Evolutionary conservation across 2,797 vertebrate species (phyloP).

Genomic region (Hybognathus amarus): DNA sequence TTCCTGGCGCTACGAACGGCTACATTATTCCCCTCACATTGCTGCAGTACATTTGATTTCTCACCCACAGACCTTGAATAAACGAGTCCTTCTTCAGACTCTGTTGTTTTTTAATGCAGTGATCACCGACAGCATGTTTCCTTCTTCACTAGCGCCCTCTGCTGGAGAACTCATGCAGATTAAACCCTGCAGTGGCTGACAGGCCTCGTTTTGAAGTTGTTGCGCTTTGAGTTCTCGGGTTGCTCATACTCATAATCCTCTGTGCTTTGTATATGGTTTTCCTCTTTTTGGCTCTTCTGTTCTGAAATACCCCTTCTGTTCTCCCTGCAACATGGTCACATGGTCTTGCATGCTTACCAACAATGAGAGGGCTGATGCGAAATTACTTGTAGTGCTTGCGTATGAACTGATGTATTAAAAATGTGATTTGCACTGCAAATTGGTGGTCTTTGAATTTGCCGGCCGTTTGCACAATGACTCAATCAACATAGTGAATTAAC

Average conservation of each 20-base stretch:
- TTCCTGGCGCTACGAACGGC: not conserved
- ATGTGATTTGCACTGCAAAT: conserved; percentile 46
- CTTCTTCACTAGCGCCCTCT: conserved; percentile 41
- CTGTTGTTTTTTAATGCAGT: not conserved
- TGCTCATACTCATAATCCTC: conserved; percentile 10
- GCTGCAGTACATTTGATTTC: conserved; percentile 21
- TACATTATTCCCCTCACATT: conserved; percentile 3
- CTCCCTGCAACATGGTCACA: conserved; percentile 5
- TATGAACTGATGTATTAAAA: conserved; percentile 46
- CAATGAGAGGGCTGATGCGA: not conserved
- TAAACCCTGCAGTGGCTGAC: not conserved
- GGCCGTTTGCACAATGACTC: conserved; percentile 34
- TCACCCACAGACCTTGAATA: not conserved
- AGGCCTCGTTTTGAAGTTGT: conserved; percentile 9
- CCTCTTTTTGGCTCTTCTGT: not conserved
- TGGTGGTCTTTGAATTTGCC: conserved; percentile 25
- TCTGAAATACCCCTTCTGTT: not conserved
- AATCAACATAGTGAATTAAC: not conserved
- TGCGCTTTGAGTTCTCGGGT: conserved; percentile 6
- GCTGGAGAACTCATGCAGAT: conserved; percentile 29
- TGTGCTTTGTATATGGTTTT: not conserved
- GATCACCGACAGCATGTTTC: conserved; percentile 13
- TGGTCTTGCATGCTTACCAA: conserved; percentile 39
- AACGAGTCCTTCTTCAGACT: not conserved
- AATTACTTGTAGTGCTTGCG: conserved; percentile 44